Base-by-base conservation (phyloP, 2,888 invertebrate genomes). In the Drosophila mulleri region DNA sequence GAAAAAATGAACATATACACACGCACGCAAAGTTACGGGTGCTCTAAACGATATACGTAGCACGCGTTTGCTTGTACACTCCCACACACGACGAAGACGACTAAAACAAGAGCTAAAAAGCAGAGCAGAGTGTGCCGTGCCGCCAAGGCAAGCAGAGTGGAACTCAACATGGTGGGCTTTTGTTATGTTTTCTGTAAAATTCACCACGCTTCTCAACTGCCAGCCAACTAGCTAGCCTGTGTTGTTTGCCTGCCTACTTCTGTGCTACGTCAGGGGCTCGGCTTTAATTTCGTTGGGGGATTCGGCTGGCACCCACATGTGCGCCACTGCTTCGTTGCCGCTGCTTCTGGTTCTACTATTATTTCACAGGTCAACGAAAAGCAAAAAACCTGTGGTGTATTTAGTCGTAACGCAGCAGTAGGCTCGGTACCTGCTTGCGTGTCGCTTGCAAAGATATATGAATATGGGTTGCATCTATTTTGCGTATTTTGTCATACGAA, bases 281-380 rank as follows among this genome's bases (percentile, higher is more conserved):
- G 41, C 60, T 57, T 60, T 39, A 48, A 71, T 64, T 48, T 66
- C 47, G 16, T 61, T 68, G 62, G 81, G 80, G 87, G 57, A 62
- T 71, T 70, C 61, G 42, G 12, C 16, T 18, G 37, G 32, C 56
- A 59, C 67, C 71, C 80, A 78, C 78, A 80, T 79, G 77, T 75
- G 60, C 41, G 78, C 81, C 73, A 80, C 72, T 78, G 78, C 12
- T 48, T 18, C 20, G 42, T 50, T n/a, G 44, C 6, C 42, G 41
- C n/a, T 50, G 39, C 64, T 26, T 59, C 37, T 60, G 47, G 16
- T 47, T 39, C 62, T 78, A 77, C 75, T 85, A 82, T 82, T 80
- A 88, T 84, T 89, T 88, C 88, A 83, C 88, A 89, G 89, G 88
- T 89, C 84, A 89, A 72, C 82, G 80, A 67, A 65, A 75, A 56